Conservation (phyloP, 1,140 invertebrate species). For the Sarcophaga bullata region DNA sequence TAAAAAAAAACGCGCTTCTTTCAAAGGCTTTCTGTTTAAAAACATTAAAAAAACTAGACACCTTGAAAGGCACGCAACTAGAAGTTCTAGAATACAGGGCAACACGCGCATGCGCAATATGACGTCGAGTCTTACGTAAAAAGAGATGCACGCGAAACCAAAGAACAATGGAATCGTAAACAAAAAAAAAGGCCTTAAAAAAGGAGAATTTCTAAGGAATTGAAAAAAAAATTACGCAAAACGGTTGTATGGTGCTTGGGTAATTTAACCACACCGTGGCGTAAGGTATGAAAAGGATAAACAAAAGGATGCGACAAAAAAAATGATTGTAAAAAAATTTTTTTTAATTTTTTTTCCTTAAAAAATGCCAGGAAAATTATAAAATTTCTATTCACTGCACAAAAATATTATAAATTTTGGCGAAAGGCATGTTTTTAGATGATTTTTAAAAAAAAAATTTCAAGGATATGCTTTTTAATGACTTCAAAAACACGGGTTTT, state of each 20-base stretch:
- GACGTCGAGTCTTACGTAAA: not conserved
- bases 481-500: not conserved
- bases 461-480: not conserved
- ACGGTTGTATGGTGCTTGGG: too few relatives aligned
- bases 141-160: constrained; percentile 29
- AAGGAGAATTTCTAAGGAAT: not conserved
- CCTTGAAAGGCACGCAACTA: constrained; percentile 62
- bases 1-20: not conserved
- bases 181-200: not conserved
- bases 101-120: constrained; percentile 23
- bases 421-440: not conserved
- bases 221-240: not conserved
- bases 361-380: not conserved
- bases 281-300: constrained; percentile 31
- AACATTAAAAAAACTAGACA: constrained; percentile 45
- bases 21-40: not conserved
- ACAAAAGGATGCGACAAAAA: constrained; percentile 38
- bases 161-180: not conserved
- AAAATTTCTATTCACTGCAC: not conserved
- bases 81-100: constrained; percentile 50
- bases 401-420: too few relatives aligned
- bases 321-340: constrained; percentile 32
- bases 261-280: constrained; percentile 29
- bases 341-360: not conserved
- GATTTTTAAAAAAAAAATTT: not conserved